Base-by-base conservation (phyloP, 2,797 vertebrate species). In the Betta splendens region DNA sequence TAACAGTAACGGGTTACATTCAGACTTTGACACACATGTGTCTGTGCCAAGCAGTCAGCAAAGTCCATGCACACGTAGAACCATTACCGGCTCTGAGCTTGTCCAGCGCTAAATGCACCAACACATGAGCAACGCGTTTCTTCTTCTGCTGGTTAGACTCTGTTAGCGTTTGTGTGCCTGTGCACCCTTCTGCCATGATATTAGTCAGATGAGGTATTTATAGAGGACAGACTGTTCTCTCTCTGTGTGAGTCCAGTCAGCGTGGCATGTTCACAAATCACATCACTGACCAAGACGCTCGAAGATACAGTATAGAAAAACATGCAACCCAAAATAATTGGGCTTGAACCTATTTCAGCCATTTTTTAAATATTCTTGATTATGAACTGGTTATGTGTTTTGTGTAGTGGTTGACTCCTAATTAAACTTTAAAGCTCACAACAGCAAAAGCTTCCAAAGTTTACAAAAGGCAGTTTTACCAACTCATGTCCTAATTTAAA, bases 201-300 rank as follows among this genome's bases (percentile, higher is more conserved):
- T 89, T 84, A 87, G 80, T 89, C 76, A 86, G 75, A 80, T 72
- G 66, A 85, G 75, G 72, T 87, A 85, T 87, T 88, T 87, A 85
- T 71, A 79, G 86, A 80, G 69, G 75, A 77, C 84, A 85, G 81
- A 81, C 70, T 79, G 75, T 75, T 84, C 72, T 59, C 71, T 74
- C 80, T 83, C 76, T 64, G 86, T 86, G 79, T 83, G 86, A 85
- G 63, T 77, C 69, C 64, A 71, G 71, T 88, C 84, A 85, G 76
- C 53, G 28, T 83, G 81, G 80, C 80, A 83, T 87, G 84, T 81
- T 82, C 84, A 87, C 84, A 81, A 88, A 87, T 89, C 92, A 92
- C 92, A 93, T 84, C 90, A 89, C 78, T 85, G 77, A 61, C 71
- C 13, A 69, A 86, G 83, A 81, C 83, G 16, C 25, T 40, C 40